Evolutionary conservation across 2,113 vertebrate genomes (phyloP).

Genomic region (Stomatorhinus ivindoensis): DNA sequence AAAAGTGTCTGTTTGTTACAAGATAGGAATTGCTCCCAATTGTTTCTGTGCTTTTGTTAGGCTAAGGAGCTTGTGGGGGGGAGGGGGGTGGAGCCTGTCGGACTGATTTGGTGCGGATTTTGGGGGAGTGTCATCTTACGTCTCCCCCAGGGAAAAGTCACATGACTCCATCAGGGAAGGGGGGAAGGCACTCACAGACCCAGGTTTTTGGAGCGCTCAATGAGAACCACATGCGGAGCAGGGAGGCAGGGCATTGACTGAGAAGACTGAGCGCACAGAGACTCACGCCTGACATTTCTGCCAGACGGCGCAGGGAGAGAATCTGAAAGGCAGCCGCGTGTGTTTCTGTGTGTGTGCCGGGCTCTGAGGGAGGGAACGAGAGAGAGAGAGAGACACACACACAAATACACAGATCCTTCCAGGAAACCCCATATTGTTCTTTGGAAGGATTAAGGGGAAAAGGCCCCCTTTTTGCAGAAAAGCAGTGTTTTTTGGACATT

Average conservation of each 20-base stretch:
- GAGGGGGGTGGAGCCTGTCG: not conserved
- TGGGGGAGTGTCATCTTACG: slow-evolving; percentile 48
- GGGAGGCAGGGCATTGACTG: slow-evolving; percentile 37
- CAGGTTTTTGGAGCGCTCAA: slow-evolving; percentile 45
- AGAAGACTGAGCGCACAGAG: slow-evolving; percentile 26
- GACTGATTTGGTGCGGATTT: not conserved
- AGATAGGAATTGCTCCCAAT: slow-evolving; percentile 8
- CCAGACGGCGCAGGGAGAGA: slow-evolving; percentile 44
- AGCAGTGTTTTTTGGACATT: slow-evolving; percentile 11
- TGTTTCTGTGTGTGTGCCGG: slow-evolving; percentile 18
- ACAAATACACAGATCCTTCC: slow-evolving; percentile 21
- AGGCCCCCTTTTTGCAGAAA: not conserved
- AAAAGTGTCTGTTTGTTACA: not conserved
- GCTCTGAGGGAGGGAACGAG: slow-evolving; percentile 42
- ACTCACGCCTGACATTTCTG: slow-evolving; percentile 50
- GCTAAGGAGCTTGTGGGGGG: not conserved
- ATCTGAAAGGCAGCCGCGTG: slow-evolving; percentile 43
- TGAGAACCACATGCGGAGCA: slow-evolving; percentile 54
- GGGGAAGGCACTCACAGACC: slow-evolving; percentile 30
- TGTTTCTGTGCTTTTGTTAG: slow-evolving; percentile 21
- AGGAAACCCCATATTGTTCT: slow-evolving; percentile 12
- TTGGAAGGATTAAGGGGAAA: not conserved
- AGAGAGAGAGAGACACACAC: slow-evolving; percentile 21
- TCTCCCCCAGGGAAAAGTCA: slow-evolving; percentile 48
- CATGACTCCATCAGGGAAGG: slow-evolving; percentile 44